These are phyloP conservation scores for Colius striatus DNA, from an alignment of 2,113 vertebrate species.

Conservation along the genomic window DNA sequence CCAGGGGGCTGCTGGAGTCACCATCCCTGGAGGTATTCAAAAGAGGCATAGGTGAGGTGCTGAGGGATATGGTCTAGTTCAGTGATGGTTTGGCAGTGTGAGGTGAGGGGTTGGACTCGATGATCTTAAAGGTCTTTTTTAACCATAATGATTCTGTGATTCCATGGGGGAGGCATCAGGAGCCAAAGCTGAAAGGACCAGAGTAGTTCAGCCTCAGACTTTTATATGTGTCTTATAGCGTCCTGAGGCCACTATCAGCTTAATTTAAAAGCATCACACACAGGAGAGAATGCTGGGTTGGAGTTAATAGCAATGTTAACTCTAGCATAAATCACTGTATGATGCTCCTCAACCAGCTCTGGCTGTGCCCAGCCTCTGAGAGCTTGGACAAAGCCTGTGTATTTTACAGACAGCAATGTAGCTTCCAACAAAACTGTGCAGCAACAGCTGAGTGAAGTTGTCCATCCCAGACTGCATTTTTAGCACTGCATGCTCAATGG, in stretches of 20 bases:
- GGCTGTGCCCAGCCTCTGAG: neutral
- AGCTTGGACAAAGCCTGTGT: neutral
- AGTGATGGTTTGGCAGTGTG: no score
- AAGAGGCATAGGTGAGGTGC: no score
- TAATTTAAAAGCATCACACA: neutral
- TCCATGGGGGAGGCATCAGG: neutral
- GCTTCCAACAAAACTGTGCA: neutral
- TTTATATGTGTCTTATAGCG: no score
- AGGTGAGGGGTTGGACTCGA: no score
- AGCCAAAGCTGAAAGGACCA: neutral
- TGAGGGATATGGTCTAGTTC: no score
- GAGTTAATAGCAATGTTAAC: neutral
- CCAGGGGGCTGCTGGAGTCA: no score
- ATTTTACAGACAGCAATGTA: neutral
- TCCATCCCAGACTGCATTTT: neutral
- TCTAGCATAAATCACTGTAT: neutral
- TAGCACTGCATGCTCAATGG: neutral
- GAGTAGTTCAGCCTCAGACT: neutral
- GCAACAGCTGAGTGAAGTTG: neutral
- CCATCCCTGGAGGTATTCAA: no score
- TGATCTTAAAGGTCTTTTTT: no score
- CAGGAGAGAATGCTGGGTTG: neutral
- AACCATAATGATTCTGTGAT: no score
- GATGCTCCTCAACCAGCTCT: neutral
- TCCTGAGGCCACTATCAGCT: neutral